These are phyloP conservation scores for Phaenicophaeus curvirostris DNA, from an alignment of 2,797 vertebrate species.

Conservation along the genomic window DNA sequence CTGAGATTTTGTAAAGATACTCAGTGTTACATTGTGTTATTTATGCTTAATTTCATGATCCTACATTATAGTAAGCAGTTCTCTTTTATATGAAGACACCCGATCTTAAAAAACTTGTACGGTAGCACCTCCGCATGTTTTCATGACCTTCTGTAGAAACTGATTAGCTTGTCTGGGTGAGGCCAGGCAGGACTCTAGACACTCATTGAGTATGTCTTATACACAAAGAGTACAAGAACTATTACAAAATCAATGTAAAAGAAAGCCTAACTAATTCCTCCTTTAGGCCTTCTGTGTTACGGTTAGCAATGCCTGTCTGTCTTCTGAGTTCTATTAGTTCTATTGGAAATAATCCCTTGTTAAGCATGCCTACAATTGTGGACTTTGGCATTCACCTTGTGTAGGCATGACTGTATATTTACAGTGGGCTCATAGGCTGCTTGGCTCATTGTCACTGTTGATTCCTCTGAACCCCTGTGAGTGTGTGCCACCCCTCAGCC, in stretches of 20 bases:
- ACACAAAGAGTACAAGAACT: neutral
- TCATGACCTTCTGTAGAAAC: neutral
- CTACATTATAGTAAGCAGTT: neutral
- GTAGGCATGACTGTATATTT: accelerated
- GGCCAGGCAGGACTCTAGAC: neutral
- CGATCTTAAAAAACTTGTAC: neutral
- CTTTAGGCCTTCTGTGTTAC: neutral
- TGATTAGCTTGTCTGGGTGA: neutral
- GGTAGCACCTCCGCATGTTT: neutral
- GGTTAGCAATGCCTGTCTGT: neutral
- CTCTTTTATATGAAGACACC: neutral
- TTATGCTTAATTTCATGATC: neutral
- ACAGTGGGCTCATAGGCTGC: accelerated
- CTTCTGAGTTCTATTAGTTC: neutral
- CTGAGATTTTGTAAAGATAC: neutral
- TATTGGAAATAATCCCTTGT: neutral
- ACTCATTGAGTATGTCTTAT: neutral
- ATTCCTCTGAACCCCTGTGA: neutral
- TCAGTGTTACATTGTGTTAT: neutral
- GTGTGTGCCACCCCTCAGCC: neutral
- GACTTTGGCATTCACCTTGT: neutral
- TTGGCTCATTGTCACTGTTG: neutral
- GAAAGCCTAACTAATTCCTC: neutral
- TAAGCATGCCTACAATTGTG: neutral
- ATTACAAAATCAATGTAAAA: neutral